Base-by-base conservation (phyloP, 1,140 invertebrate species). In the Zaprionus camerounensis region DNA sequence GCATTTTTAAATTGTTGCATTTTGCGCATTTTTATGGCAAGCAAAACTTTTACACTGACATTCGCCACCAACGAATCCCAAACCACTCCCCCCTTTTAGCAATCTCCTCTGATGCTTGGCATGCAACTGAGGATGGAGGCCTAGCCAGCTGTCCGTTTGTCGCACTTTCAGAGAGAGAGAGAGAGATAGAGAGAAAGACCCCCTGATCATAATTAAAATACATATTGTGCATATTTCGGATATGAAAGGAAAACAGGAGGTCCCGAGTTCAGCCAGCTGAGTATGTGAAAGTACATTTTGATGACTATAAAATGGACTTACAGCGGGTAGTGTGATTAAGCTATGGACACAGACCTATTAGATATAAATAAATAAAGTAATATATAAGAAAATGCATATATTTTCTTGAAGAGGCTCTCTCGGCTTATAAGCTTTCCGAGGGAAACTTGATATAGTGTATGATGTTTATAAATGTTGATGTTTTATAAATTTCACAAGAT, bases 1-100 rank as follows among this genome's bases (percentile, higher is more conserved):
- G 85, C 85, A 88, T 88, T 88, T 88, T 90, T 53, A 85, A 88
- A 90, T 88, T 90, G 79, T 85, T 88, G 78, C 85, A 90, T 85
- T 88, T 84, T 63, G 85, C 81, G 85, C 85, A 88, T 88, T 88
- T 88, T 88, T 85, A 88, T 88, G 81, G 85, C 78, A 88, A 75
- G 80, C 67, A 65, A 74, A 86, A 71, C 71, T 72, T 69, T 74
- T 65, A 59, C 65, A 58, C 62, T 71, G 70, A 75, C 64, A 74
- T 49, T 71, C 70, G 62, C 59, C 59, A 36, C 62, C 74, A 75
- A 28, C 62, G 24, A 61, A 31, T n/a, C 62, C 24, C 62, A 24
- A 53, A n/a, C 44, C 70, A 65, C 57, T 12, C 9, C 9, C 44
- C 20, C 17, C 20, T 2, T 20, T 22, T 7, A 9, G 13, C 15